Conservation (phyloP, 2,113 vertebrate genomes). For the Guaruba guarouba region DNA sequence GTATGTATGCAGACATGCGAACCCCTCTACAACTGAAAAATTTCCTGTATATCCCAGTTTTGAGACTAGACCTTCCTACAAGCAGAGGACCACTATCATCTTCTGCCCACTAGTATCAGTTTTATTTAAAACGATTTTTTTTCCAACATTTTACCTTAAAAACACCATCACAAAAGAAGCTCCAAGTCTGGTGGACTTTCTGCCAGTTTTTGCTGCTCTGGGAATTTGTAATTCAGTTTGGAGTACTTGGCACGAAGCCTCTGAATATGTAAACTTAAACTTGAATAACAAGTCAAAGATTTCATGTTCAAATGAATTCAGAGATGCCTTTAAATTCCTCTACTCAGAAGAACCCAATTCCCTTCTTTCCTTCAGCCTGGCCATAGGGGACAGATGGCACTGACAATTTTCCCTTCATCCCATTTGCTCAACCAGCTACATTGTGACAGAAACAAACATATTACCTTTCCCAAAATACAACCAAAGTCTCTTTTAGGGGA, state of each 20-base stretch:
- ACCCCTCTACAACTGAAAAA: background rate
- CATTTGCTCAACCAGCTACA: background rate
- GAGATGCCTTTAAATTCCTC: background rate
- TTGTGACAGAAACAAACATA: background rate
- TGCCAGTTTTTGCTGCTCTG: slow-evolving; percentile 13
- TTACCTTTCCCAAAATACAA: background rate
- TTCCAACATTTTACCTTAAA: background rate
- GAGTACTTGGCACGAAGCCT: background rate
- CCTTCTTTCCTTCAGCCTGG: background rate
- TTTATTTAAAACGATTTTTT: background rate
- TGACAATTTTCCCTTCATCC: background rate
- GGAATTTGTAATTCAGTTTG: background rate
- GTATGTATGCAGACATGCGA: background rate
- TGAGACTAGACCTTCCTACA: background rate
- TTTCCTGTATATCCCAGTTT: background rate
- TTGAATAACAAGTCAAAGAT: background rate
- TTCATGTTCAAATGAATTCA: background rate
- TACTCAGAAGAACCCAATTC: background rate
- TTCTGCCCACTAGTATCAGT: background rate
- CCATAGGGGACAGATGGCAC: background rate
- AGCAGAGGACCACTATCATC: background rate
- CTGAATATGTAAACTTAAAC: background rate
- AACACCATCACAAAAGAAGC: background rate
- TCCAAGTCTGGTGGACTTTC: background rate
- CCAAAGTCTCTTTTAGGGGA: background rate